Percentiles rank a stretch among this genome's conserved stretches.
These are phyloP conservation scores for Microplitis deprimator DNA, from an alignment of 2,888 invertebrate genomes.

Conservation along the genomic window DNA sequence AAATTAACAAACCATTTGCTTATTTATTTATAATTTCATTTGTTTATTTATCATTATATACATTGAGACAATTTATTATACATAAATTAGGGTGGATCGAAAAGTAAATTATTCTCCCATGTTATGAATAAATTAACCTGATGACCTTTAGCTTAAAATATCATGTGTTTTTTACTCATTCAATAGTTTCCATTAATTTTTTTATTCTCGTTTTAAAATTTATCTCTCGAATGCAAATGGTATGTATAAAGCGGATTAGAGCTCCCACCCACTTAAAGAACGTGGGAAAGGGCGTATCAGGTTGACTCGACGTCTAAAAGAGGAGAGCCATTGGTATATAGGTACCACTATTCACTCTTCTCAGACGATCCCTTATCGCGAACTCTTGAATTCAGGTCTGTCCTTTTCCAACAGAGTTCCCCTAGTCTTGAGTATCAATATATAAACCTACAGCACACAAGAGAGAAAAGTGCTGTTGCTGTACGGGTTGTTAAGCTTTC, in stretches of 20 bases:
- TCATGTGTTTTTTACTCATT: background rate
- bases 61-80: background rate
- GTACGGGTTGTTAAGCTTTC: background rate
- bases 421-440: background rate
- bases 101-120: background rate
- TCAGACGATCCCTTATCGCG: slow-evolving; percentile 29
- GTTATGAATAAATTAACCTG: background rate
- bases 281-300: slow-evolving; percentile 33
- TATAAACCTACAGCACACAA: background rate
- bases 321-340: background rate
- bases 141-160: background rate
- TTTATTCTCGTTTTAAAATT: background rate
- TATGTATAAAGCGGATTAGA: slow-evolving; percentile 27
- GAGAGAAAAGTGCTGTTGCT: background rate
- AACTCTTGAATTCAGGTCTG: background rate
- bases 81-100: background rate
- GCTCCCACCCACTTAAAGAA: slow-evolving; percentile 24
- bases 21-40: background rate
- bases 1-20: background rate
- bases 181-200: background rate
- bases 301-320: background rate
- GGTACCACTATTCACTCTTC: slow-evolving; percentile 13
- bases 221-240: slow-evolving; percentile 6
- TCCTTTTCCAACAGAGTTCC: background rate
- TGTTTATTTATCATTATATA: background rate